Evolutionary conservation across 2,113 vertebrate genomes (phyloP).

Genomic region (Gorsachius goisagi): DNA sequence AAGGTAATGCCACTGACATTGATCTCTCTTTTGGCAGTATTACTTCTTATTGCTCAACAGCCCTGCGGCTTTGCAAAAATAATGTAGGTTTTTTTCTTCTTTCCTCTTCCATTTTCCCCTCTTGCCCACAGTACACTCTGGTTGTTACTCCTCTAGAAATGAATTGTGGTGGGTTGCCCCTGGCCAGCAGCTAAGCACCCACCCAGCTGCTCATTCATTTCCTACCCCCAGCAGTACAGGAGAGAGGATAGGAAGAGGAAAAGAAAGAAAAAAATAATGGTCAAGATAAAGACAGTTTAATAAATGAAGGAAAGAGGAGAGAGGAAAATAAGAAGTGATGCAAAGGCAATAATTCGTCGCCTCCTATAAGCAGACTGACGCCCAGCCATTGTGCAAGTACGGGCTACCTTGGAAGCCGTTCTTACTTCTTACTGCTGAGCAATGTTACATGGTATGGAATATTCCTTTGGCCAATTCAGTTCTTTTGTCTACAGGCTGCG

Average conservation of each 20-base stretch:
- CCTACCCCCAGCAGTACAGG: neutral
- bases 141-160: neutral
- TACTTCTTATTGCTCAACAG: neutral
- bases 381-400: accelerated
- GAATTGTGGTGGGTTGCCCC: neutral
- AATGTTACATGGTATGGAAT: neutral
- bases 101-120: neutral
- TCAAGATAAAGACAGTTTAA: neutral
- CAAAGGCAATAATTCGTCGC: neutral
- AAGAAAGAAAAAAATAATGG: neutral
- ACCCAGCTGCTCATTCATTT: neutral
- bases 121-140: neutral
- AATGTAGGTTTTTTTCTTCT: neutral
- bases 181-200: neutral
- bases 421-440: neutral
- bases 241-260: neutral
- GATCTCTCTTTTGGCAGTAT: neutral
- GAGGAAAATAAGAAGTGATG: neutral
- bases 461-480: neutral
- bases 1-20: neutral
- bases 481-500: neutral
- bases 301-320: neutral
- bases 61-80: neutral
- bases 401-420: neutral
- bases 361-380: neutral